Evolutionary conservation across 2,888 invertebrate species (phyloP).

Genomic region (Euplexia lucipara): DNA sequence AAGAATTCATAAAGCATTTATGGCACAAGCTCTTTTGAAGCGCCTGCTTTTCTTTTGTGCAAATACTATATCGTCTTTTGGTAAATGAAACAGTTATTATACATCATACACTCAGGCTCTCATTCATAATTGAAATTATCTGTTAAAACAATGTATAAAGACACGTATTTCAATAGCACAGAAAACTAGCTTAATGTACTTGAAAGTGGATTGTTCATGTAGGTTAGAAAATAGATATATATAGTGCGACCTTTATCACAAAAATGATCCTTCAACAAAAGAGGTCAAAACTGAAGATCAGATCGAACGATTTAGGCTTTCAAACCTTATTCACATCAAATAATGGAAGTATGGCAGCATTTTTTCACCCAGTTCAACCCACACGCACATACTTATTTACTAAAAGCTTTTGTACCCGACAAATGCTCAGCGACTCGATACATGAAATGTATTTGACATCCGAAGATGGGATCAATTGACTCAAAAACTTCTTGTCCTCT

Average conservation of each 20-base stretch:
- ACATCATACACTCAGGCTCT: background rate
- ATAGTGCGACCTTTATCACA: constrained; percentile 15
- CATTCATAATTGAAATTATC: background rate
- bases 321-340: constrained; percentile 49
- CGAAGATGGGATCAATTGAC: constrained; percentile 64
- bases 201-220: background rate
- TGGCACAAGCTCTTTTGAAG: background rate
- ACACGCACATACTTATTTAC: constrained; percentile 51
- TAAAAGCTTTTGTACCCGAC: constrained; percentile 69
- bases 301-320: constrained; percentile 47
- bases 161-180: background rate
- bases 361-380: constrained; percentile 36
- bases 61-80: background rate
- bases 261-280: constrained; percentile 33
- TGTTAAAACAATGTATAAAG: background rate
- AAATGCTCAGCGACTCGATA: constrained; percentile 66
- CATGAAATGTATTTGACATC: constrained; percentile 70
- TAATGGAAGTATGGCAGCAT: constrained; percentile 42
- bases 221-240: constrained; percentile 9
- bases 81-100: too few species aligned
- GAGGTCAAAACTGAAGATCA: constrained; percentile 40
- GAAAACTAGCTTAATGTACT: background rate
- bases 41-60: background rate
- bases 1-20: background rate
- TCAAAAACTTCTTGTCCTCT: constrained; percentile 56